Base-by-base conservation (phyloP, 2,888 invertebrate genomes). In the Nebria salina region DNA sequence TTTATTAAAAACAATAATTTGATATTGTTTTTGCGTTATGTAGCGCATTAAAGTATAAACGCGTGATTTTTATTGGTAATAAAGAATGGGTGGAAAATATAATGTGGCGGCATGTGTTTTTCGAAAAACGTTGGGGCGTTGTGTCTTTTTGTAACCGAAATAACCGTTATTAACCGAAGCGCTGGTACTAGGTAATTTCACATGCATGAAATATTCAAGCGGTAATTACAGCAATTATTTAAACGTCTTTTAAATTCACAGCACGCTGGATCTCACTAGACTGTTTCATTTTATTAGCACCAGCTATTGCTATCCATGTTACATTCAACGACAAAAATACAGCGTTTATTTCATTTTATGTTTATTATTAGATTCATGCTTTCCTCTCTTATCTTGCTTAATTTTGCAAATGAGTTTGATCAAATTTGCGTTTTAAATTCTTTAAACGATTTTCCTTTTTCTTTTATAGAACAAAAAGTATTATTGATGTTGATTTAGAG, bases 131-230 rank as follows among this genome's bases (percentile, higher is more conserved):
- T 54, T 25, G 70, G 73, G 26, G 9, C 42, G 73, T 13, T 13
- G 26, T 73, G 34, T 65, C 43, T 41, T 76, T 76, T 76, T 76
- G 65, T 68, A 76, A n/a, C 68, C n/a, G 66, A 68, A 76, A 76
- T 76, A 76, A 76, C 76, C 34, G 76, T 76, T 68, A 76, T 76
- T 76, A 76, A 41, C 42, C 68, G 54, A 54, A 64, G 15, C 75
- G 42, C 20, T 43, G 34, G 26, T 15, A 54, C 54, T 54, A 4
- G 34, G 75, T 66, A 41, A 68, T 76, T 68, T 76, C 76, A 76
- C 76, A 76, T 76, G 76, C 76, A 76, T 76, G 42, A 76, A 76
- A 76, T 76, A 76, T 76, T 76, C 76, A 76, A 68, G 15, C 68
- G 43, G 76, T 20, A 76, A 76, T 76, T 66, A 76, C 41, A 66